Evolutionary conservation across 2,888 invertebrate genomes (phyloP), one percentile per base, ranked within the genome.

Genomic region (Corythucha ciliata): DNA sequence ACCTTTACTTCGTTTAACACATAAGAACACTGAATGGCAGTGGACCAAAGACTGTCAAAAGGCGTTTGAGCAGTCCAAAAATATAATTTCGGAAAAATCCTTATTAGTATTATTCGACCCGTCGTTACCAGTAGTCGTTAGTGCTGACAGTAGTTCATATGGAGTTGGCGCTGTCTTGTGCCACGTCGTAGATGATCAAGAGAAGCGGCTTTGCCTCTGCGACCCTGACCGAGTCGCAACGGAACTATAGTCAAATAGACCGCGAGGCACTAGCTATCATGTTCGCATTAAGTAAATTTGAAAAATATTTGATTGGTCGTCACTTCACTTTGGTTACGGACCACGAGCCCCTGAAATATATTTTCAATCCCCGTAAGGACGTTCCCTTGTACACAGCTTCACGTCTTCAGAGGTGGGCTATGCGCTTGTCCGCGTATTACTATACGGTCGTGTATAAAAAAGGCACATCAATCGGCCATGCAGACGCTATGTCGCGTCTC

Each of bases 131-230:
- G n/a, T n/a, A n/a, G n/a, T n/a, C n/a, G n/a, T n/a, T n/a, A n/a
- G n/a, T n/a, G 62, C 63, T 12, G 63, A 64, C 44, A 62, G 59
- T 21, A 58, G 57, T 32, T 25, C 58, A 22, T 44, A 36, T 60
- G 61, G 60, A 25, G 25, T 59, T 12, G 61, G 59, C 40, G 60
- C 59, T n/a, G 53, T 58, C 6, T 54, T 61, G 29, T 55, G 58
- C 51, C 59, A 61, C 18, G 10, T 29, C 16, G 24, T 45, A 8
- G 6, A 45, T 16, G 45, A 32, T 7, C 21, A 22, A 5, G 32
- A 45, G 14, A 20, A 45, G 4, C 45, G 29, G 29, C 10, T 45
- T 45, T 14, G 45, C 27, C 4, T 45, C 45, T 3, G 24, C 45
- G 10, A 36, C 45, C 3, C 20, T 34, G 20, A 22, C 16, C 4